Conservation (phyloP, 2,113 vertebrate species). For the Psophia crepitans region DNA sequence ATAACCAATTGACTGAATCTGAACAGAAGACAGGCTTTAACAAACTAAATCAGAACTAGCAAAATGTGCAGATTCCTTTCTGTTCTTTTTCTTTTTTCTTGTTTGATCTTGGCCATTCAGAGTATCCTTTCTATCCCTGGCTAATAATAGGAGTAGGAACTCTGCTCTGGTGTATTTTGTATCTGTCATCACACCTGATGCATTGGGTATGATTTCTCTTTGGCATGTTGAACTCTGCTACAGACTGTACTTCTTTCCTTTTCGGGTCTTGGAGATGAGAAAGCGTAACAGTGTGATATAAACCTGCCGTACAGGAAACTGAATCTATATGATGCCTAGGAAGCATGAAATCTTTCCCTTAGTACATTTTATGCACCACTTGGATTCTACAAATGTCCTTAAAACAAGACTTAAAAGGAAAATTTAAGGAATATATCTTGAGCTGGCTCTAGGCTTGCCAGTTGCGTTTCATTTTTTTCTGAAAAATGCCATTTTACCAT, state of each 20-base stretch:
- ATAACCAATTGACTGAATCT: neutral
- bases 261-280: neutral
- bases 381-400: neutral
- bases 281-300: neutral
- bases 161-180: conserved; percentile 30
- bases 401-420: neutral
- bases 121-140: conserved; percentile 11
- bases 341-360: neutral
- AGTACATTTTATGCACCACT: neutral
- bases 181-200: conserved; percentile 53
- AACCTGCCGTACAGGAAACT: neutral
- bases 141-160: conserved; percentile 22
- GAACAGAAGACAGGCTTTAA: neutral
- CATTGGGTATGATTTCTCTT: conserved; percentile 9
- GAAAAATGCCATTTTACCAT: neutral
- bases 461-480: neutral
- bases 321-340: neutral
- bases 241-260: conserved; percentile 26
- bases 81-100: neutral
- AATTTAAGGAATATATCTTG: neutral
- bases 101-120: conserved; percentile 29
- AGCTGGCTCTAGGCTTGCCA: neutral
- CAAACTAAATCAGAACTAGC: neutral
- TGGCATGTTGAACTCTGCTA: neutral
- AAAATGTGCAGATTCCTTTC: neutral